Conservation (phyloP, 37 sponge, comb jelly and placozoan species). For the Chondrilla cf. caribensis region DNA sequence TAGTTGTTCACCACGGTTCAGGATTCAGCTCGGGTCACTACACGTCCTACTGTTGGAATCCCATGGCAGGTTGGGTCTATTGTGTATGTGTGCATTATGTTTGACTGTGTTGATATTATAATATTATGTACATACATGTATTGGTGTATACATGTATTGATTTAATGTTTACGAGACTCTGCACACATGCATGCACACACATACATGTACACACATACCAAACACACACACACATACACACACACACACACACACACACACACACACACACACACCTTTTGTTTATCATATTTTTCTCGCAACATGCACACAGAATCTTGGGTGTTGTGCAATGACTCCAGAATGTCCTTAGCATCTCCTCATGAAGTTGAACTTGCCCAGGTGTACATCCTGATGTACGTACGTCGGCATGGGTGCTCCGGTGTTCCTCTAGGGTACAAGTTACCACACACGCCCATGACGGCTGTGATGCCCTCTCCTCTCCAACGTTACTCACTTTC, state of each 20-base stretch:
- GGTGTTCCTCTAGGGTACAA: neutral
- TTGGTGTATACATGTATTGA: constrained; percentile 10
- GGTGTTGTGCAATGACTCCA: constrained; percentile 77
- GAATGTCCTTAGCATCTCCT: constrained; percentile 33
- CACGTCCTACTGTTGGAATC: constrained; percentile 40
- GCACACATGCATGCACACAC: too few species aligned
- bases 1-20: constrained; percentile 69
- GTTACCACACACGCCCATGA: neutral
- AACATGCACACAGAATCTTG: constrained; percentile 68
- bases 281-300: too few species aligned
- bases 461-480: constrained; percentile 9
- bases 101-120: too few species aligned
- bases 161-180: too few species aligned
- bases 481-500: neutral
- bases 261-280: too few species aligned
- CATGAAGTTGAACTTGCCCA: constrained; percentile 55
- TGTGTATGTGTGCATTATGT: too few species aligned
- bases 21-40: constrained; percentile 72
- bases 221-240: too few species aligned
- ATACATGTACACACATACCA: too few species aligned
- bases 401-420: constrained; percentile 28
- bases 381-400: constrained; percentile 75
- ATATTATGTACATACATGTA: neutral
- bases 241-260: too few species aligned
- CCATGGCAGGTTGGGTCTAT: constrained; percentile 17